These are phyloP conservation scores for Bubalus kerabau DNA, from an alignment of 2,113 vertebrate species.

Conservation along the genomic window DNA sequence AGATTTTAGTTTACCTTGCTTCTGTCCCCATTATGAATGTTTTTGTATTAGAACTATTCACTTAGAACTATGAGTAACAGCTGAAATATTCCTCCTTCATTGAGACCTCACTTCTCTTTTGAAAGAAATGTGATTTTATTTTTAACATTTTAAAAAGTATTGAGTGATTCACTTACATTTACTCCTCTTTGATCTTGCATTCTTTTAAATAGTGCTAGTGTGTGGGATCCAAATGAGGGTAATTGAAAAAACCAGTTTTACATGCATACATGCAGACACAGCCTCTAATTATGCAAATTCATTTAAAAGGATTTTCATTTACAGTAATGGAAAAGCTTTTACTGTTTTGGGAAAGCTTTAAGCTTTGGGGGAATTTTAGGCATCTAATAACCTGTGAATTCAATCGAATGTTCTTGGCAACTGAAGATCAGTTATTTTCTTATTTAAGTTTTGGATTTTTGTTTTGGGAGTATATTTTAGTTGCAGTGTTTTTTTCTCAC, in stretches of 20 bases:
- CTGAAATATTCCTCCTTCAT: background rate
- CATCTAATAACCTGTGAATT: conserved; percentile 27
- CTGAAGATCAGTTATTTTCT: background rate
- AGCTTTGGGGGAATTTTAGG: background rate
- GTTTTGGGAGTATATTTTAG: background rate
- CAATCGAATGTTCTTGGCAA: background rate
- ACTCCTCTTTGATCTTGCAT: conserved; percentile 31
- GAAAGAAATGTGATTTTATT: conserved; percentile 6
- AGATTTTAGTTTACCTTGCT: background rate
- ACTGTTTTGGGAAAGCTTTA: background rate
- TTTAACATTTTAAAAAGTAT: conserved; percentile 25
- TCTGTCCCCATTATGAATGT: background rate
- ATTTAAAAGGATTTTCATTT: conserved; percentile 54
- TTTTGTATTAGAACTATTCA: background rate
- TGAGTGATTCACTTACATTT: background rate
- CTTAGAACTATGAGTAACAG: background rate
- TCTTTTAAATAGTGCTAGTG: conserved; percentile 55
- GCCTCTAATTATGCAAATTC: conserved; percentile 55
- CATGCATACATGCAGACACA: background rate
- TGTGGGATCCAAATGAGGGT: conserved; percentile 64
- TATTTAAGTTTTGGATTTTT: background rate
- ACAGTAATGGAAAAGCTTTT: conserved; percentile 35
- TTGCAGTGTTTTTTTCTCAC: background rate
- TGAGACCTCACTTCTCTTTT: background rate
- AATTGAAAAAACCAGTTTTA: conserved; percentile 64